Evolutionary conservation across 2,113 vertebrate genomes (phyloP), one percentile per base, ranked within the genome.

Genomic region (Nannobrachium achirus): DNA sequence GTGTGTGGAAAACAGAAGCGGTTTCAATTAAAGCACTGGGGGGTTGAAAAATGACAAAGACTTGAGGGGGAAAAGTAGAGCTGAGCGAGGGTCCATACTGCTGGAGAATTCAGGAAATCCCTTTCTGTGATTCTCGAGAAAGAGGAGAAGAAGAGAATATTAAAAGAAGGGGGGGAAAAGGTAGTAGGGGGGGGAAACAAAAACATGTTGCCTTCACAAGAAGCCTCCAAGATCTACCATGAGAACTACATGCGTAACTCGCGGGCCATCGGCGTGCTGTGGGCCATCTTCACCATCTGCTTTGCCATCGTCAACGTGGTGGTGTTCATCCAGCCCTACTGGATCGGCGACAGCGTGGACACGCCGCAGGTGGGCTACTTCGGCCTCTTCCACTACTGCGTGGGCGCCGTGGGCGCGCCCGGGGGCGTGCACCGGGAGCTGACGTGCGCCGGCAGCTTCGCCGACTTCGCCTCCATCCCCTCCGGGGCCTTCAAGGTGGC

Each of bases 271-370:
- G 95, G 95, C 63, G 95, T 98, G 84, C 93, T 98, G 50, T 98
- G 96, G 96, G 96, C 96, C 91, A 98, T 98, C 88, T 97, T 98
- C 93, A 98, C 96, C 93, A 97, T 98, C 91, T 96, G 95, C 93
- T 97, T 98, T 88, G 96, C 96, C 92, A 97, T 98, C 90, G 94
- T 98, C 89, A 97, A 96, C 91, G 96, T 98, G 91, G 96, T 98
- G 94, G 94, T 95, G 87, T 97, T 98, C 93, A 97, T 98, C 78
- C 95, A 98, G 89, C 96, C 96, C 87, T 98, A 97, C 94, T 98
- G 96, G 96, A 95, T 98, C 89, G 96, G 96, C 76, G 96, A 98
- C 94, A 97, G 96, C 89, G 93, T 96, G 88, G 95, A 93, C 92
- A 97, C 96, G 64, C 96, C 95, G 71, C 95, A 96, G 82, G 94